Base-by-base conservation (phyloP, 2,113 vertebrate genomes). In the Amphiprion ocellaris region DNA sequence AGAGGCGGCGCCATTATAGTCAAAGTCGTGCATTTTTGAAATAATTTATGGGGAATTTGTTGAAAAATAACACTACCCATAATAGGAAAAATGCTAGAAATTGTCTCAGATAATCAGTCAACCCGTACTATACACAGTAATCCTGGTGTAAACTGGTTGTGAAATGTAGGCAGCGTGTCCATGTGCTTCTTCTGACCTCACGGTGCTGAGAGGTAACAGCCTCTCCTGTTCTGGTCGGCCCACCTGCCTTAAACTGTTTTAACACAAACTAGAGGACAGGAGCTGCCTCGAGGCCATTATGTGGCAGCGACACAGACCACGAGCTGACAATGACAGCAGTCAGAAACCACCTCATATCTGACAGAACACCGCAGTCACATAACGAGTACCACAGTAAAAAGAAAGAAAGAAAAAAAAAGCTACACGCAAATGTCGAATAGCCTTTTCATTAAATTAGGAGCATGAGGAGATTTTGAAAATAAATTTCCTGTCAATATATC, bases 161-260 rank as follows among this genome's bases (percentile, higher is more conserved):
- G 26, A 49, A 28, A 46, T n/a, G 23, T 2, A 5, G 26, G 62
- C 12, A 61, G 53, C 52, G 4, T 50, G 55, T 30, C 60, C 19
- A 5, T 30, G 66, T 82, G 64, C 59, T 37, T 37, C 17, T 9
- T 68, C 49, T 14, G n/a, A 82, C 55, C 50, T 44, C 21, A 28
- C 52, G 33, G 60, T 30, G 26, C 66, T 44, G 39, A 41, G 61
- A 73, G 53, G 58, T 77, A 73, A 66, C 46, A 59, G 71, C 75
- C 67, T 76, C 59, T 11, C 11, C 12, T 60, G 69, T 67, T 62
- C 76, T 64, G 81, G 65, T 78, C 76, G 70, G 69, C 70, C 69
- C 72, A 74, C 78, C 81, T 81, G 78, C 77, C 79, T 85, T 85
- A 46, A 44, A 73, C 52, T 17, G 64, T 62, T 84, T 63, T 61